Conservation (phyloP, 2,113 vertebrate genomes). For the Gasterosteus aculeatus region DNA sequence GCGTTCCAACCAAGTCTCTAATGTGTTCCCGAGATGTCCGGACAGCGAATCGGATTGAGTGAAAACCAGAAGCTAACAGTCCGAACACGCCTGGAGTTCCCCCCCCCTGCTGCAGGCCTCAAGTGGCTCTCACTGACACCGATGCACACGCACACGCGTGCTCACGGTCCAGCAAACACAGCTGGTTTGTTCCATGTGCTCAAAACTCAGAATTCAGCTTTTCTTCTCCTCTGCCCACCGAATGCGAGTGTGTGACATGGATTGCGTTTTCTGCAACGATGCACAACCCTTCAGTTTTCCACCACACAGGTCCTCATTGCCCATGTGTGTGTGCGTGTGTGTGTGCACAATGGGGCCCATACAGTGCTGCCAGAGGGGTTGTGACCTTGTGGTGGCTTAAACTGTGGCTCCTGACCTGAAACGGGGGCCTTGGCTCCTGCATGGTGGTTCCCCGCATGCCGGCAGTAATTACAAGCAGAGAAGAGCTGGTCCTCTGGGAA, state of each 20-base stretch:
- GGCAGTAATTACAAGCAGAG: slow-evolving; percentile 52
- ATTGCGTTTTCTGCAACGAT: slow-evolving; percentile 34
- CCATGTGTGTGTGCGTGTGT: slow-evolving; percentile 26
- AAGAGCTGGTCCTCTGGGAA: slow-evolving; percentile 34
- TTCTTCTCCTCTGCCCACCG: slow-evolving; percentile 60
- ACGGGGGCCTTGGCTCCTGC: slow-evolving; percentile 27
- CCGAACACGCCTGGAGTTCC: slow-evolving; percentile 28
- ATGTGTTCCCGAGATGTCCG: background rate
- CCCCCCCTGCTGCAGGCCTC: background rate
- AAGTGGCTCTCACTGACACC: slow-evolving; percentile 3
- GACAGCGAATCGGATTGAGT: background rate
- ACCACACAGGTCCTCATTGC: slow-evolving; percentile 42
- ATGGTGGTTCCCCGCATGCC: slow-evolving; percentile 58
- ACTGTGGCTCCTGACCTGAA: slow-evolving; percentile 36
- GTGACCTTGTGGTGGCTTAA: slow-evolving; percentile 50
- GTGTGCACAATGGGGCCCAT: slow-evolving; percentile 48
- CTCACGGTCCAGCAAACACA: slow-evolving; percentile 34
- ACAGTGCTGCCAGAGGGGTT: slow-evolving; percentile 38
- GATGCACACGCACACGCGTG: background rate
- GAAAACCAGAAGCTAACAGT: slow-evolving; percentile 11
- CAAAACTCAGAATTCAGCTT: slow-evolving; percentile 36
- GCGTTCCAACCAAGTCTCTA: background rate
- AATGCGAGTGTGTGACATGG: slow-evolving; percentile 1
- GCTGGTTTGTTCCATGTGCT: slow-evolving; percentile 60
- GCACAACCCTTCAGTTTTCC: slow-evolving; percentile 49